Evolutionary conservation across 1,140 invertebrate species (phyloP).

Genomic region (Cotesia chilonis): DNA sequence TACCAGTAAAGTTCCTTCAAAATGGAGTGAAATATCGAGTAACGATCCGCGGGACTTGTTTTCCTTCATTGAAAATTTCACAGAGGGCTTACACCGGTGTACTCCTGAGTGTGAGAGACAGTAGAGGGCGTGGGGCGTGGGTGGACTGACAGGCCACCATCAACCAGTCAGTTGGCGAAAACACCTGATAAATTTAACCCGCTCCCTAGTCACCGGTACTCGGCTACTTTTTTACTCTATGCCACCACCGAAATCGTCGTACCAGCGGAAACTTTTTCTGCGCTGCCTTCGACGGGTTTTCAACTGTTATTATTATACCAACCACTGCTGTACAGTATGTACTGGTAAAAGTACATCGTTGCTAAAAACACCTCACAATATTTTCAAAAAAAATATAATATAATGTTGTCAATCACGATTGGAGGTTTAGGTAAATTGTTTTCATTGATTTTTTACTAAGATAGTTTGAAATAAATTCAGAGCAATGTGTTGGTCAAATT

Average conservation of each 20-base stretch:
- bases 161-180: slow-evolving; percentile 28
- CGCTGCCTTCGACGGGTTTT: too few relatives aligned
- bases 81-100: background rate
- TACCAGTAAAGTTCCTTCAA: slow-evolving; percentile 34
- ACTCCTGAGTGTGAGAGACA: slow-evolving; percentile 12
- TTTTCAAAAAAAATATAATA: background rate
- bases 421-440: background rate
- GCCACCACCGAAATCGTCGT: background rate
- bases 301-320: background rate
- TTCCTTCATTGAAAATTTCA: slow-evolving; percentile 28
- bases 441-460: too few relatives aligned
- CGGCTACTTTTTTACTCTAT: background rate
- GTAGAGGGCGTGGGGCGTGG: slow-evolving; percentile 6
- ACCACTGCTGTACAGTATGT: too few relatives aligned
- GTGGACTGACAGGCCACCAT: background rate
- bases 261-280: background rate
- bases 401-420: background rate
- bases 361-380: too few relatives aligned
- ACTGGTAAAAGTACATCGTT: too few relatives aligned
- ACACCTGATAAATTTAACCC: slow-evolving; percentile 28
- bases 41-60: slow-evolving; percentile 36
- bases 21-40: slow-evolving; percentile 43
- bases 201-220: background rate
- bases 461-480: too few relatives aligned
- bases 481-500: too few relatives aligned